Conservation (phyloP, 1,140 invertebrate species). For the Papilio xuthus region DNA sequence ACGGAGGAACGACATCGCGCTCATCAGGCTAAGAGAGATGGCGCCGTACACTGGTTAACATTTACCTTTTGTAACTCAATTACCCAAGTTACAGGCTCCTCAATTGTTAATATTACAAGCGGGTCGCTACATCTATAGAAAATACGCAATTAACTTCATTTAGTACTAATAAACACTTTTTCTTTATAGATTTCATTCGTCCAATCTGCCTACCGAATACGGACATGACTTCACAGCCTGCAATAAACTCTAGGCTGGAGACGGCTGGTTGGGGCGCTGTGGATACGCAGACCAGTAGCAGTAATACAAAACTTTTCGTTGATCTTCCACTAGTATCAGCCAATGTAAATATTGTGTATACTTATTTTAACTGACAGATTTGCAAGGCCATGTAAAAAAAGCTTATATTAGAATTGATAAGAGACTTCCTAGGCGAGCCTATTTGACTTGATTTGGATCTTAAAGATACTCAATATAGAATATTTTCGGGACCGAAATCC, state of each 20-base stretch:
- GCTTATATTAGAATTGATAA: background rate
- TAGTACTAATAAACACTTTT: constrained; percentile 48
- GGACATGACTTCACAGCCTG: constrained; percentile 45
- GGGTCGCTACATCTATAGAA: background rate
- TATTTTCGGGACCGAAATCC: too few relatives aligned
- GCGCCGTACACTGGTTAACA: constrained; percentile 66
- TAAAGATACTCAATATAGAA: too few relatives aligned
- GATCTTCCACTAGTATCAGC: constrained; percentile 48
- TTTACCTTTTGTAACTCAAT: background rate
- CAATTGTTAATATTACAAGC: too few relatives aligned
- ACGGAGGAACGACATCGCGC: constrained; percentile 77
- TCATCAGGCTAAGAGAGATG: constrained; percentile 70
- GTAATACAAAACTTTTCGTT: constrained; percentile 60
- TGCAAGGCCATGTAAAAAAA: background rate
- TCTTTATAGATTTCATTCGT: constrained; percentile 65
- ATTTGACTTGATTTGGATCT: too few relatives aligned
- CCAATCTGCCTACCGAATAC: constrained; percentile 60
- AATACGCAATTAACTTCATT: background rate
- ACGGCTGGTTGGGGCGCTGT: constrained; percentile 87
- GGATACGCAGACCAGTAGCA: constrained; percentile 65
- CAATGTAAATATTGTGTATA: constrained; percentile 42
- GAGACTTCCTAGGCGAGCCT: too few relatives aligned
- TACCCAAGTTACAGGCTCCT: too few relatives aligned
- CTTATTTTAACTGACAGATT: background rate
- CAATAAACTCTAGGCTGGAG: constrained; percentile 62